phyloP scores from a whole-genome alignment of 1,140 invertebrate species.

The Papilio xuthus region DNA sequence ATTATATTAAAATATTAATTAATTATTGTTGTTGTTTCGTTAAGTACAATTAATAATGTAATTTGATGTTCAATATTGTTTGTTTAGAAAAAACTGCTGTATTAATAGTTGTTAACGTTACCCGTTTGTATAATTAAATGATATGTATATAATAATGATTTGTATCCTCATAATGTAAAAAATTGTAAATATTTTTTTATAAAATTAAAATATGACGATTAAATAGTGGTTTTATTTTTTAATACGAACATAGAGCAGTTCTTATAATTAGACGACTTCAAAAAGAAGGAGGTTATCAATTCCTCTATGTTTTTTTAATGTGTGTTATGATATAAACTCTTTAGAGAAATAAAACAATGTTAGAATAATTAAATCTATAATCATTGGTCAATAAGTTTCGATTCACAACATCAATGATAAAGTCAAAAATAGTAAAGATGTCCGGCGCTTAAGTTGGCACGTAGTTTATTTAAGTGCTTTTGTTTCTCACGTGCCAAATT shows the following conservation, averaged over 20 bases:
- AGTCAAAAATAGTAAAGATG: slow-evolving; percentile 36
- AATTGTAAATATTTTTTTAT: slow-evolving; percentile 59
- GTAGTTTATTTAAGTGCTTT: too few relatives aligned
- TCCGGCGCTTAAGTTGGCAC: neutral
- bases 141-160: slow-evolving; percentile 17
- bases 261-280: too few relatives aligned
- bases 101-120: neutral
- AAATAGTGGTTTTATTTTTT: slow-evolving; percentile 26
- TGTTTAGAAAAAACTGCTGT: neutral
- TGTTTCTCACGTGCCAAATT: neutral
- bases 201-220: neutral
- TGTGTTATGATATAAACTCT: slow-evolving; percentile 24
- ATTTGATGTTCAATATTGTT: neutral
- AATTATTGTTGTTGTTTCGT: neutral
- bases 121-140: neutral
- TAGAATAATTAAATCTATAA: slow-evolving; percentile 22
- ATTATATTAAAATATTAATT: neutral
- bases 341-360: slow-evolving; percentile 20
- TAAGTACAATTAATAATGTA: neutral
- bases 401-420: slow-evolving; percentile 48
- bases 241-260: neutral
- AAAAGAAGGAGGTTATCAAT: too few relatives aligned
- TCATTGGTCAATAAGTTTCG: slow-evolving; percentile 51
- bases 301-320: too few relatives aligned
- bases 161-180: slow-evolving; percentile 47